A percentile compares a stretch with the other conserved stretches of the same genome.
phyloP scores from a whole-genome alignment of 1,140 invertebrate species.

The Nymphalis io region DNA sequence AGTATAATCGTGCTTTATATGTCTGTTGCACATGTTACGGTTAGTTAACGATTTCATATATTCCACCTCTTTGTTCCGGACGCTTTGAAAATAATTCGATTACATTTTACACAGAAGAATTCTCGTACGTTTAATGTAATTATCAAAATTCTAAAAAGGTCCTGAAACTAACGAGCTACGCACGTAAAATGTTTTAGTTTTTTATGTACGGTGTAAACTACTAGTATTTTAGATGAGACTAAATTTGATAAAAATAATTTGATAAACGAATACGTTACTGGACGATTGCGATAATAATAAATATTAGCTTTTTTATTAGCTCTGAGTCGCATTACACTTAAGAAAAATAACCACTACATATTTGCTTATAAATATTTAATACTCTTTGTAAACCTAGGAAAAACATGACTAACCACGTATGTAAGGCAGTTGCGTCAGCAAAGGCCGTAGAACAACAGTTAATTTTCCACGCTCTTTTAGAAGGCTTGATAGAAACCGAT shows the following conservation, averaged over 20 bases:
- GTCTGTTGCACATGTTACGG: slow-evolving; percentile 9
- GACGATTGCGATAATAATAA: no score
- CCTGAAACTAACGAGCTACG: slow-evolving; percentile 64
- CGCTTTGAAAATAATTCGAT: slow-evolving; percentile 69
- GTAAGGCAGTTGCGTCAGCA: not conserved
- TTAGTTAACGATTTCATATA: slow-evolving; percentile 33
- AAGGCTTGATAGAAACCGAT: slow-evolving; percentile 37
- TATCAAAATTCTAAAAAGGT: slow-evolving; percentile 71
- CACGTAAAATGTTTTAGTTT: not conserved
- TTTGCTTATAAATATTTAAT: no score
- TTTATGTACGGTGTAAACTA: not conserved
- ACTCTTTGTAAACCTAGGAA: not conserved
- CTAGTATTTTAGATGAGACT: not conserved
- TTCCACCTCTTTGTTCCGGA: slow-evolving; percentile 38
- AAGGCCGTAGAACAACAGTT: slow-evolving; percentile 33
- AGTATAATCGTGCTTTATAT: not conserved
- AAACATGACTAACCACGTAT: not conserved
- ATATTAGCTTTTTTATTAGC: no score
- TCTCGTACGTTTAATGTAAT: slow-evolving; percentile 64
- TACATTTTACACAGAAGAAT: slow-evolving; percentile 70
- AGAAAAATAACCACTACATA: no score
- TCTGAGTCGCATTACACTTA: no score
- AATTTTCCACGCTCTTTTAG: slow-evolving; percentile 47
- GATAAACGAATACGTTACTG: no score
- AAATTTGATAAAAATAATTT: not conserved